Evolutionary conservation across 2,797 vertebrate genomes (phyloP), one percentile per base, ranked within the genome.

Genomic region (Smutsia temminckii): DNA sequence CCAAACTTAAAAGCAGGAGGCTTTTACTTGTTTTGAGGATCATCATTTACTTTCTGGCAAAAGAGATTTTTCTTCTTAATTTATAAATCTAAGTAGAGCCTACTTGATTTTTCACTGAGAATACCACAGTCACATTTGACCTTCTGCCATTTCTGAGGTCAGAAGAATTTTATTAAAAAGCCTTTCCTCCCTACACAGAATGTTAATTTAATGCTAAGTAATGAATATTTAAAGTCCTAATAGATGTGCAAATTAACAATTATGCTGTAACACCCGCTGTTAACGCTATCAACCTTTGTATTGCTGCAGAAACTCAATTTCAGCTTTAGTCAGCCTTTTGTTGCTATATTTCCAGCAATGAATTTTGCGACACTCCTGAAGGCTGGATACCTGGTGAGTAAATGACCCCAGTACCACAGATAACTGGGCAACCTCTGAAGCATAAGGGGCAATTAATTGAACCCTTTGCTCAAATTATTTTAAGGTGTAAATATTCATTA

Each of bases 201-300:
- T 93, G 96, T 94, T 96, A 96, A 93, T 81, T 94, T 93, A 94
- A 94, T 34, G 25, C 69, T 91, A 85, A 90, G 92, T 91, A 95
- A 95, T 96, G 96, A 96, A 95, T 96, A 97, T 93, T 95, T 97
- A 95, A 96, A 51, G 34, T 89, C 89, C 95, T 95, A 77, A 96
- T 96, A 91, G 91, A 95, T 94, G 94, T 87, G 96, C 75, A 89
- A 97, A 97, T 98, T 77, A 95, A 94, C 95, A 94, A 79, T 94
- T 93, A 86, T 4, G 57, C 79, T 6, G 64, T 4, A 64, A 91
- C 84, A 84, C 61, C 97, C 2, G 5, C 92, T 78, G 91, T 34
- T 89, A 71, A 59, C 89, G 92, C 69, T 49, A 42, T 87, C 93
- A 49, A 81, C 95, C 94, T 94, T 57, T 46, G 55, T 64, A 12